Base-by-base conservation (phyloP, 2,113 vertebrate species). In the Tetraodon nigroviridis region DNA sequence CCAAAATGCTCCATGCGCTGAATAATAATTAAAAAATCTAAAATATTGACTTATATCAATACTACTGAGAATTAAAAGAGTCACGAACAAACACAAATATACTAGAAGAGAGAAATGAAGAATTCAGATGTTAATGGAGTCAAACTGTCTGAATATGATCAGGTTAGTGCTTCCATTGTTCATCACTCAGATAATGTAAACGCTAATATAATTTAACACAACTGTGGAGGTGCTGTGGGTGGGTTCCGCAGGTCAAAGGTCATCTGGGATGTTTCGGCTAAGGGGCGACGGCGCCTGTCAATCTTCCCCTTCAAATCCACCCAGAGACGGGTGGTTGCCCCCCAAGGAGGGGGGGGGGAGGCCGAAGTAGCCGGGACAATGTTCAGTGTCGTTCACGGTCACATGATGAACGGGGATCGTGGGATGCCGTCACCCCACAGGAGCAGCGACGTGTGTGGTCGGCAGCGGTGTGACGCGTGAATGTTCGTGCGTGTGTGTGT, bases 271-370 rank as follows among this genome's bases (percentile, higher is more conserved):
- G 21, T 50, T 69, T 54, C 58, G 0, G 20, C 20, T 10, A 7
- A 1, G 3, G 17, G 69, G 51, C 37, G 7, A 32, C 53, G 83
- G 73, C 75, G 66, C 76, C 82, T 82, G 83, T 79, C 87, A 86
- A 68, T 88, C 83, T 84, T 1, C 0, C 64, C 0, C 24, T 27
- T 2, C 2, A n/a, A 29, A 32, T 29, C 19, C 56, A 48, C 74
- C 61, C 63, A 65, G 67, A 87, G 86, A 88, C 86, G 80, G 16
- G 8, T 16, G 45, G 7, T 16, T n/a, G 45, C 42, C 20, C 20
- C 10, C 0, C 21, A 58, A 49, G 45, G n/a, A n/a, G n/a, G n/a
- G n/a, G n/a, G n/a, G n/a, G n/a, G n/a, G 18, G 42, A 7, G 47
- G 47, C 19, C 17, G 5, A 20, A 3, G 8, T 22, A 45, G 21